Conservation (phyloP, 1,140 invertebrate species). For the Papilio xuthus region DNA sequence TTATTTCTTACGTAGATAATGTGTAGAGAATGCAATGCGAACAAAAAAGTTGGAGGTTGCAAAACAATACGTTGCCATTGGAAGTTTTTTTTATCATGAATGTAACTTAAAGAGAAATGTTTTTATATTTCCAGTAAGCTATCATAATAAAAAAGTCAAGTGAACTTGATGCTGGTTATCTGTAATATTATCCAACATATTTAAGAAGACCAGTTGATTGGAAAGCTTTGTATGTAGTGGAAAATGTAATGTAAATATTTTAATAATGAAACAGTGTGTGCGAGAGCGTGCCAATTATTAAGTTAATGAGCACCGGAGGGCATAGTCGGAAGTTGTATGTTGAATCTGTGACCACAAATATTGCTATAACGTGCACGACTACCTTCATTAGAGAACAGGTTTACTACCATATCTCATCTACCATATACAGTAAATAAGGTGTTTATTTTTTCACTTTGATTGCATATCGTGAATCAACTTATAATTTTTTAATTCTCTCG, state of each 20-base stretch:
- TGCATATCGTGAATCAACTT: neutral
- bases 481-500: neutral
- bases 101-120: no score
- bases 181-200: neutral
- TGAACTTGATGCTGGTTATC: neutral
- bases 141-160: neutral
- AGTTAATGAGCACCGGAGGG: slow-evolving; percentile 15
- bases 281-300: slow-evolving; percentile 8
- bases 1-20: neutral
- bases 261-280: neutral
- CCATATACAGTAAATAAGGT: neutral
- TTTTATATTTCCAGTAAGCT: neutral
- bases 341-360: slow-evolving; percentile 12
- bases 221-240: neutral
- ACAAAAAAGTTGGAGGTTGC: neutral
- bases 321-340: slow-evolving; percentile 21
- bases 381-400: slow-evolving; percentile 22
- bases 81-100: no score
- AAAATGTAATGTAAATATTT: slow-evolving; percentile 11
- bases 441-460: neutral
- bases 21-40: neutral
- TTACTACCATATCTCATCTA: slow-evolving; percentile 13
- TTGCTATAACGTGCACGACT: slow-evolving; percentile 5
- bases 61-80: neutral
- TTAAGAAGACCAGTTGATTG: neutral